These are phyloP conservation scores for Atta texana DNA, from an alignment of 1,140 invertebrate species.

Conservation along the genomic window DNA sequence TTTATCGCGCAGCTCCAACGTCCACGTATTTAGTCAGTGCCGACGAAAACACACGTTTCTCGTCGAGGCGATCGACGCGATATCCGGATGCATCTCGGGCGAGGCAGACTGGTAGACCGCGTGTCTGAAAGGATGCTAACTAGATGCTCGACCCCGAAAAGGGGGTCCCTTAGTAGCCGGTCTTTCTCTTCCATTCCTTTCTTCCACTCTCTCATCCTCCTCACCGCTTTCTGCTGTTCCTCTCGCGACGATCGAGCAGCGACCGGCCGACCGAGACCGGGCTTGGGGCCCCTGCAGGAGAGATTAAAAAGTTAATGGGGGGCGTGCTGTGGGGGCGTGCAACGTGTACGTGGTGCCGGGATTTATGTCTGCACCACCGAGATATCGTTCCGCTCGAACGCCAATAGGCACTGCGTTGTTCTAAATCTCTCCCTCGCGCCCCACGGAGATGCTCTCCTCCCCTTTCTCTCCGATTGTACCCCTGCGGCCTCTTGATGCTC, in stretches of 20 bases:
- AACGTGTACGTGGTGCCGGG: conserved; percentile 82
- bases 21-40: conserved; percentile 40
- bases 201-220: conserved; percentile 25
- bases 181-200: conserved; percentile 29
- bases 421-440: conserved; percentile 79
- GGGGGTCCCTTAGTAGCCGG: conserved; percentile 49
- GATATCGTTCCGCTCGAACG: conserved; percentile 80
- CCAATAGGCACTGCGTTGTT: conserved; percentile 78
- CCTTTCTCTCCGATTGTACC: conserved; percentile 71
- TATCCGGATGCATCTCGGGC: conserved; percentile 69
- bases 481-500: conserved; percentile 49
- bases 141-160: conserved; percentile 79
- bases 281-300: conserved; percentile 68
- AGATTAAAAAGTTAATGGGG: conserved; percentile 84
- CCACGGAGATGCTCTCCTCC: conserved; percentile 77
- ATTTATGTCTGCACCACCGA: conserved; percentile 83
- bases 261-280: conserved; percentile 34
- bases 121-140: conserved; percentile 80
- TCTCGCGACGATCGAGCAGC: conserved; percentile 48
- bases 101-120: conserved; percentile 75
- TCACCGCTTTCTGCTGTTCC: conserved; percentile 47
- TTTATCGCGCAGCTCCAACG: conserved; percentile 14
- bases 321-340: conserved; percentile 82
- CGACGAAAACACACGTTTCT: conserved; percentile 70
- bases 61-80: conserved; percentile 60